Evolutionary conservation across 2,797 vertebrate genomes (phyloP).

Genomic region (Sebastes elongatus): DNA sequence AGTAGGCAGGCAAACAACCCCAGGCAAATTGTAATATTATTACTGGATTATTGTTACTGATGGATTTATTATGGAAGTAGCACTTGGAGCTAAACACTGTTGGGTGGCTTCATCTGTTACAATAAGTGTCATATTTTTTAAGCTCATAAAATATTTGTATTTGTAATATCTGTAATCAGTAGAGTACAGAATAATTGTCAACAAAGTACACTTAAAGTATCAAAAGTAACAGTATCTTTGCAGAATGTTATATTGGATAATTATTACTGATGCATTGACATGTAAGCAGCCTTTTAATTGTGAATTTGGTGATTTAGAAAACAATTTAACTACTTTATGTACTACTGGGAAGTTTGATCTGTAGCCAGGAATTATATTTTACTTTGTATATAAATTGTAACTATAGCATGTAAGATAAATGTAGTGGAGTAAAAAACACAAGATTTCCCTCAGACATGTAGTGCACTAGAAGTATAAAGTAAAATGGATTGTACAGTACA

Average conservation of each 20-base stretch:
- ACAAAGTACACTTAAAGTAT: neutral
- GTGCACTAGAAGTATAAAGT: neutral
- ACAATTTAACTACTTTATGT: neutral
- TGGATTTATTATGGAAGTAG: neutral
- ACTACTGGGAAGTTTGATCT: neutral
- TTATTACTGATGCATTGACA: neutral
- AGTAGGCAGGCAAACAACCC: neutral
- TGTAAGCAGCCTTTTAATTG: neutral
- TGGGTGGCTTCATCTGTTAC: neutral
- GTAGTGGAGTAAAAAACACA: neutral
- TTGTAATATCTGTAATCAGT: neutral
- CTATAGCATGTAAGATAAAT: neutral
- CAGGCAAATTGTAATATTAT: neutral
- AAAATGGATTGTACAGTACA: neutral
- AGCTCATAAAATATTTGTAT: neutral
- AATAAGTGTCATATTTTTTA: neutral
- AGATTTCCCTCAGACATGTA: neutral
- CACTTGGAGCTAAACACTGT: neutral
- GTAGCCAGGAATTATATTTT: neutral
- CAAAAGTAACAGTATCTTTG: neutral
- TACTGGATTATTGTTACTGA: neutral
- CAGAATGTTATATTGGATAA: neutral
- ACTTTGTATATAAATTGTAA: neutral
- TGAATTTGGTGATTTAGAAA: neutral
- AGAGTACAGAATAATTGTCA: neutral